These are phyloP conservation scores for Plagiodera versicolora DNA, from an alignment of 2,888 invertebrate species.

Conservation along the genomic window DNA sequence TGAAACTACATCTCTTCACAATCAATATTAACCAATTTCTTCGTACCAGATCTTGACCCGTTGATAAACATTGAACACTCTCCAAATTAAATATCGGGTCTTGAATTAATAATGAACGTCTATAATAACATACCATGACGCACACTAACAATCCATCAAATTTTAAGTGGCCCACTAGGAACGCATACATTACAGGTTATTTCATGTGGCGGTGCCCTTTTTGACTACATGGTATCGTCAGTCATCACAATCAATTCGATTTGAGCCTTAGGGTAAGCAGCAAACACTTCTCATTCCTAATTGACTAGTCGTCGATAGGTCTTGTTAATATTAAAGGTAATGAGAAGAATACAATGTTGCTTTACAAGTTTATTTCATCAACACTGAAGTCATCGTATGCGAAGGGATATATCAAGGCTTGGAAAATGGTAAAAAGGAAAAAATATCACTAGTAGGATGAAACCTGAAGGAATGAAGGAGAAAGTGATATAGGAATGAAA, in stretches of 20 bases:
- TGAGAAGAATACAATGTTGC: no score
- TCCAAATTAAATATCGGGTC: neutral
- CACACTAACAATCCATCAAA: conserved; percentile 19
- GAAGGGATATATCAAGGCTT: no score
- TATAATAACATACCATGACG: neutral
- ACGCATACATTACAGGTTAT: neutral
- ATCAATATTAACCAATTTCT: neutral
- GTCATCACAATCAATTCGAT: conserved; percentile 23
- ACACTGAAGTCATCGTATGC: no score
- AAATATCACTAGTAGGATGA: no score
- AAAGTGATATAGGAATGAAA: no score
- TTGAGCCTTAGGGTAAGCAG: conserved; percentile 24
- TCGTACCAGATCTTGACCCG: neutral
- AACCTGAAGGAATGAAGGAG: no score
- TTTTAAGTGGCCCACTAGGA: conserved; percentile 20
- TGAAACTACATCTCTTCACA: no score
- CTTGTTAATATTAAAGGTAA: no score
- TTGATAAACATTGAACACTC: neutral
- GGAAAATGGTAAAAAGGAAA: no score
- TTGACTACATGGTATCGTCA: conserved; percentile 18
- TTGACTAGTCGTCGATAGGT: conserved; percentile 23
- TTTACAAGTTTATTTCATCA: no score
- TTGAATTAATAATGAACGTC: neutral
- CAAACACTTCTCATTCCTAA: conserved; percentile 25
- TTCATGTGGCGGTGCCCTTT: neutral